Evolutionary conservation across 2,888 invertebrate genomes (phyloP), one percentile per base, ranked within the genome.

Genomic region (Euzophera pinguis): DNA sequence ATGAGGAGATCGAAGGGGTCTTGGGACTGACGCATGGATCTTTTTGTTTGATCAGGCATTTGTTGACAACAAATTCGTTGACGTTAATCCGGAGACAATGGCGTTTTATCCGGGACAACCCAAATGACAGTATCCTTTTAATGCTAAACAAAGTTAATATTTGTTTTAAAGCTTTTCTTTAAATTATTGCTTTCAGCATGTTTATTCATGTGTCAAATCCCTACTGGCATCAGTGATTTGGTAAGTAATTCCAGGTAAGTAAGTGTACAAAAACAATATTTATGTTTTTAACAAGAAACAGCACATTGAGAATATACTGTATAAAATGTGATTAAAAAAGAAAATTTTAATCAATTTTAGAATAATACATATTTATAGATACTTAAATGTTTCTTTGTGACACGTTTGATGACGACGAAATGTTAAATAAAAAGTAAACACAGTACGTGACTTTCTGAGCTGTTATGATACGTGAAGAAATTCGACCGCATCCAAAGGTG

Each of bases 1-100:
- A 82, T 78, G 73, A 76, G 75, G 63, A 62, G 71, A 75, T 70
- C 67, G 70, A 73, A 77, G 82, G 84, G 62, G 60, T 7, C 32
- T 32, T 10, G 32, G 69, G 65, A 68, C 65, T 73, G 75, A 76
- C 74, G 75, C 69, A 73, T 73, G 78, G 81, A 78, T 81, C 83
- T 83, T 84, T 84, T 83, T 89, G 83, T 89, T 87, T 89, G 85
- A 84, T 84, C 87, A 83, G 81, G 84, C 87, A 82, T 86, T 82
- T 84, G 87, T 85, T 84, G 85, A 84, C 86, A 84, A 86, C 83
- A 81, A 85, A 81, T 88, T 84, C 81, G 84, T 85, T 85, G 89
- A 89, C 89, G 82, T 75, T 89, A 89, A 90, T 90, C 89, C 87
- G 73, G 65, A 79, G 78, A 90, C 87, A 90, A 90, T 89, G 73